Percentiles rank a stretch among this genome's conserved stretches.
Evolutionary conservation across 2,797 vertebrate species (phyloP).

Genomic region (Periophthalmus magnuspinnatus): DNA sequence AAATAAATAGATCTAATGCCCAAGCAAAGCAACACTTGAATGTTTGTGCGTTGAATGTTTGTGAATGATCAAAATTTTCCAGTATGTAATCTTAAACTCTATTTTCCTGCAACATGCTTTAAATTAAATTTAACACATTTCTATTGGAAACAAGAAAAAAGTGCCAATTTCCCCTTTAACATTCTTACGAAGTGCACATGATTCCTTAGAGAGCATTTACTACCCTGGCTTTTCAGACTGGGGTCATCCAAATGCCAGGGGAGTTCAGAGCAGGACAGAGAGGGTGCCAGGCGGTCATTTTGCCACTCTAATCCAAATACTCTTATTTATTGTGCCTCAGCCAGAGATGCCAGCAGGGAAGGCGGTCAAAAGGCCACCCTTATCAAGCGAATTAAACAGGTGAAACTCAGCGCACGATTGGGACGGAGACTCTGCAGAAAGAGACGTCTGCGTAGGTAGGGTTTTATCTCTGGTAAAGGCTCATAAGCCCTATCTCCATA

Average conservation of each 20-base stretch:
- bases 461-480: slow-evolving; percentile 34
- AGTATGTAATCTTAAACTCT: not conserved
- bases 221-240: slow-evolving; percentile 28
- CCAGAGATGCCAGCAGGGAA: slow-evolving; percentile 68
- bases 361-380: slow-evolving; percentile 53
- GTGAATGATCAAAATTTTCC: no score
- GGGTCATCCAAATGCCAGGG: slow-evolving; percentile 52
- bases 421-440: slow-evolving; percentile 19
- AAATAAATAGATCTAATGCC: not conserved
- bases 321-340: slow-evolving; percentile 87
- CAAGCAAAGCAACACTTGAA: not conserved
- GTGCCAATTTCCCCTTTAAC: not conserved
- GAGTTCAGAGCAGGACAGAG: slow-evolving; percentile 54
- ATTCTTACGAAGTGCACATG: slow-evolving; percentile 2
- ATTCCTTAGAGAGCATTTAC: slow-evolving; percentile 21
- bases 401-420: not conserved
- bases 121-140: not conserved
- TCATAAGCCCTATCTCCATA: slow-evolving; percentile 34
- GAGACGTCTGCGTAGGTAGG: slow-evolving; percentile 18
- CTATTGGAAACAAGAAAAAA: not conserved
- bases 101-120: not conserved
- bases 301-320: slow-evolving; percentile 85
- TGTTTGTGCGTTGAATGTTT: no score
- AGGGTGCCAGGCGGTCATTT: slow-evolving; percentile 84
- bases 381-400: slow-evolving; percentile 37